Evolutionary conservation across 2,888 invertebrate genomes (phyloP).

Genomic region (Lamproptera curius): DNA sequence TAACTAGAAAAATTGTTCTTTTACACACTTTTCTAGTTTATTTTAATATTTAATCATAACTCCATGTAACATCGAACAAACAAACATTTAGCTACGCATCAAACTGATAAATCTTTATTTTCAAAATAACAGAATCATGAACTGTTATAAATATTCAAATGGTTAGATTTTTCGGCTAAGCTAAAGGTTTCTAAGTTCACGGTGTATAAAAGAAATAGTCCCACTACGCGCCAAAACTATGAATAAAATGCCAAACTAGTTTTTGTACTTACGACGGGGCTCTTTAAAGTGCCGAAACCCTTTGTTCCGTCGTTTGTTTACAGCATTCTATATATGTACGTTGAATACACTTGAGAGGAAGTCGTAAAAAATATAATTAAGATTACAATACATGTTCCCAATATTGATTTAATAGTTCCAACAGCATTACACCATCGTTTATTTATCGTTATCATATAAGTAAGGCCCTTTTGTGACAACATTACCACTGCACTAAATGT

Average conservation of each 20-base stretch:
- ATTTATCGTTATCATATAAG: constrained; percentile 19
- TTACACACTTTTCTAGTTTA: too few species aligned
- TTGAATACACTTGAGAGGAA: constrained; percentile 16
- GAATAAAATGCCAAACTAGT: constrained; percentile 10
- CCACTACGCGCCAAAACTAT: not conserved
- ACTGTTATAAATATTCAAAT: constrained; percentile 14
- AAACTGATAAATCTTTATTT: constrained; percentile 12
- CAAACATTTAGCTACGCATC: too few species aligned
- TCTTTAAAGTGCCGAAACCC: not conserved
- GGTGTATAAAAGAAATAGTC: constrained; percentile 3
- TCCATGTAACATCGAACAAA: too few species aligned
- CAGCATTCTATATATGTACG: not conserved
- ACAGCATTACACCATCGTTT: constrained; percentile 16
- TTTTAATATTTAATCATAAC: too few species aligned
- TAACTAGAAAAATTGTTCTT: too few species aligned
- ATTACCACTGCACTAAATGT: too few species aligned
- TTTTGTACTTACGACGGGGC: constrained; percentile 7
- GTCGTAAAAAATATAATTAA: constrained; percentile 22
- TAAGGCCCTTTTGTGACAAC: constrained; percentile 7
- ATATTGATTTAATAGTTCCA: constrained; percentile 19
- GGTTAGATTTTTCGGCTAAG: constrained; percentile 4
- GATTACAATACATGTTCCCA: constrained; percentile 19
- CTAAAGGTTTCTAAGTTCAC: constrained; percentile 4
- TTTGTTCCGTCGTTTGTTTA: constrained; percentile 10
- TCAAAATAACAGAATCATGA: not conserved